Evolutionary conservation across 1,140 invertebrate genomes (phyloP).

Genomic region (Steinernema khuongi): DNA sequence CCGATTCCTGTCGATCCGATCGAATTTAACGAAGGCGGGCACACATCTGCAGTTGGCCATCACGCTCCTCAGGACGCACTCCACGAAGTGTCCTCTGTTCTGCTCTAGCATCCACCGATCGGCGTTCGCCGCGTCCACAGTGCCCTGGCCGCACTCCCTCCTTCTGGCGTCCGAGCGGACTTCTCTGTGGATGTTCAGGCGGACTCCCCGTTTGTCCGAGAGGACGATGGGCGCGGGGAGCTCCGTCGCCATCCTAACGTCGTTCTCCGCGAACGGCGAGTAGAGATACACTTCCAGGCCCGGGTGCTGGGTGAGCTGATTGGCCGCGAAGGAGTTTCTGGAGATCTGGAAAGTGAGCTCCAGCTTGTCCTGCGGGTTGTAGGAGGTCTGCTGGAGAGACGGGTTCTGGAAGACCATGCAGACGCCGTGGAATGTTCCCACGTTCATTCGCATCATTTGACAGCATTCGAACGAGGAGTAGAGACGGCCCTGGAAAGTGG

Average conservation of each 20-base stretch:
- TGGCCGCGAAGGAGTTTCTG: constrained; percentile 37
- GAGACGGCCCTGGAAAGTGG: constrained; percentile 20
- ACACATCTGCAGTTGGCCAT: constrained; percentile 33
- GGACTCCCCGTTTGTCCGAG: constrained; percentile 30
- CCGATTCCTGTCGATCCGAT: constrained; percentile 12
- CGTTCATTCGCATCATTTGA: constrained; percentile 26
- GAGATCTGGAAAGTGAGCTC: constrained; percentile 27
- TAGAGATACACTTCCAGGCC: constrained; percentile 35
- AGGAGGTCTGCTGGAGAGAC: constrained; percentile 27
- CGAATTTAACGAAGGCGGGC: constrained; percentile 26
- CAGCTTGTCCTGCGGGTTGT: constrained; percentile 18
- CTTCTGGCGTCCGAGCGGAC: constrained; percentile 22
- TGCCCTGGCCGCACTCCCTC: constrained; percentile 25
- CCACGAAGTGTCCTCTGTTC: constrained; percentile 23
- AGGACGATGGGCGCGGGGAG: constrained; percentile 28
- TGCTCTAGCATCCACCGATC: constrained; percentile 20
- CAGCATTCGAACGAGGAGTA: constrained; percentile 37
- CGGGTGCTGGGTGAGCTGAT: constrained; percentile 26
- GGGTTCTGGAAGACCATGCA: constrained; percentile 34
- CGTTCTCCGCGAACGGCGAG: constrained; percentile 10
- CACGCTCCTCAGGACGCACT: constrained; percentile 25
- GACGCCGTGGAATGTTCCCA: constrained; percentile 25
- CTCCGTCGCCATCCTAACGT: constrained; percentile 26
- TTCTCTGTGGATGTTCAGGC: constrained; percentile 31
- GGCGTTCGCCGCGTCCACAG: constrained; percentile 27